phyloP scores from a whole-genome alignment of 2,888 invertebrate genomes.

The Anthrax anthrax region DNA sequence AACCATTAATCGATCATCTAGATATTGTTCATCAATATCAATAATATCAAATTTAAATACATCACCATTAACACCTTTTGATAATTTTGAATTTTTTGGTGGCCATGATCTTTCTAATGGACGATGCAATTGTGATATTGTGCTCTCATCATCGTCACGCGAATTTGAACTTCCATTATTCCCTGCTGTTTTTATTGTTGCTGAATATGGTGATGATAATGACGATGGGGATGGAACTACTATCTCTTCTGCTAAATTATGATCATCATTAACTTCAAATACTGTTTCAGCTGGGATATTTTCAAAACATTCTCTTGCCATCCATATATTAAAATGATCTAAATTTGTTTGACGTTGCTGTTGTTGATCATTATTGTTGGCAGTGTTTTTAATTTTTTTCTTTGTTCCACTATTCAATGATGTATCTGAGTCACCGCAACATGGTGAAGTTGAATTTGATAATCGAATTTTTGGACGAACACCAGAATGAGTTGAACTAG shows the following conservation, averaged over 20 bases:
- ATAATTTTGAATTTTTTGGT: conserved; percentile 48
- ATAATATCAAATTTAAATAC: conserved; percentile 73
- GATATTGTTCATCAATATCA: conserved; percentile 60
- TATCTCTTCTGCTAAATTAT: conserved; percentile 19
- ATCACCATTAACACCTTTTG: conserved; percentile 48
- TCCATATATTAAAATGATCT: conserved; percentile 26
- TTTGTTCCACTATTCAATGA: not conserved
- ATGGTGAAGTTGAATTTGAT: not conserved
- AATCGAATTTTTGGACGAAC: not conserved
- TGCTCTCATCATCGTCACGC: no score
- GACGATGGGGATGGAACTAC: no score
- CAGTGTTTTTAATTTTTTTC: not conserved
- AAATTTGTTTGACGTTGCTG: not conserved
- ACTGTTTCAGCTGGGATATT: conserved; percentile 31
- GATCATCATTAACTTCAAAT: conserved; percentile 18
- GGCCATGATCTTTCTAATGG: conserved; percentile 63
- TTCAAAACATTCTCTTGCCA: conserved; percentile 32
- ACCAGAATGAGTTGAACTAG: not conserved
- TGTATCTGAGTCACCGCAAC: not conserved
- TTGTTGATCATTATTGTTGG: no score
- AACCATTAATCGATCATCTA: conserved; percentile 27
- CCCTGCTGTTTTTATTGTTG: not conserved
- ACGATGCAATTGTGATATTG: conserved; percentile 39
- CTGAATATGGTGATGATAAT: not conserved
- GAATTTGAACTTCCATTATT: not conserved